A percentile compares a stretch with the other conserved stretches of the same genome.
These are phyloP conservation scores for Campoletis raptor DNA, from an alignment of 2,888 invertebrate species.

Conservation along the genomic window DNA sequence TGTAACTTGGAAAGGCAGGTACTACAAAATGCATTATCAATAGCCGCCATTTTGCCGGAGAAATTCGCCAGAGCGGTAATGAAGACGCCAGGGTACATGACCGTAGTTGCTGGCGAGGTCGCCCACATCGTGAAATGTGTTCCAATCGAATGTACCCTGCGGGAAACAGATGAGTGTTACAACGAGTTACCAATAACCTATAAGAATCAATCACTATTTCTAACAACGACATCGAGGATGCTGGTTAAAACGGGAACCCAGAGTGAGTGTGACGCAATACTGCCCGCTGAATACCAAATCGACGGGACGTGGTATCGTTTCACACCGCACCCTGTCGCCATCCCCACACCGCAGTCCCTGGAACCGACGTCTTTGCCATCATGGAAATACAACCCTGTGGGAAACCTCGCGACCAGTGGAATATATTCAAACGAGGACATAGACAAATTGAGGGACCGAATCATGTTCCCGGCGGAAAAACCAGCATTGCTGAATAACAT, in stretches of 20 bases:
- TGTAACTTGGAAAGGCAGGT: slow-evolving; percentile 72
- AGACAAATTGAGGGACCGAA: slow-evolving; percentile 23
- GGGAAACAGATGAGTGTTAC: background rate
- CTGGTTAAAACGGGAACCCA: slow-evolving; percentile 6
- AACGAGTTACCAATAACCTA: slow-evolving; percentile 12
- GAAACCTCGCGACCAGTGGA: slow-evolving; percentile 42
- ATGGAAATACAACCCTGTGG: slow-evolving; percentile 31
- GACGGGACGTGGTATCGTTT: slow-evolving; percentile 27
- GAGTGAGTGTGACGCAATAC: slow-evolving; percentile 7
- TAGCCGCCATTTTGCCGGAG: slow-evolving; percentile 68
- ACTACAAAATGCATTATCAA: slow-evolving; percentile 69
- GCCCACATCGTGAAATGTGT: slow-evolving; percentile 38
- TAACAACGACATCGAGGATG: slow-evolving; percentile 15
- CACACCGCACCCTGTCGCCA: background rate
- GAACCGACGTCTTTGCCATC: slow-evolving; percentile 3
- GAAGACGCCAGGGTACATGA: slow-evolving; percentile 18
- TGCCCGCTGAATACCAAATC: slow-evolving; percentile 5
- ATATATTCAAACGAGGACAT: slow-evolving; percentile 43
- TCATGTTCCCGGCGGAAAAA: slow-evolving; percentile 40
- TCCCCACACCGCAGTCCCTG: slow-evolving; percentile 9
- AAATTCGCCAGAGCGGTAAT: background rate
- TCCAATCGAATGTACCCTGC: background rate
- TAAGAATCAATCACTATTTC: slow-evolving; percentile 1
- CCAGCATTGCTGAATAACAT: slow-evolving; percentile 26
- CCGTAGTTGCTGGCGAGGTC: slow-evolving; percentile 30